These are phyloP conservation scores for Radopholus similis DNA, from an alignment of 1,140 invertebrate species.

Conservation along the genomic window DNA sequence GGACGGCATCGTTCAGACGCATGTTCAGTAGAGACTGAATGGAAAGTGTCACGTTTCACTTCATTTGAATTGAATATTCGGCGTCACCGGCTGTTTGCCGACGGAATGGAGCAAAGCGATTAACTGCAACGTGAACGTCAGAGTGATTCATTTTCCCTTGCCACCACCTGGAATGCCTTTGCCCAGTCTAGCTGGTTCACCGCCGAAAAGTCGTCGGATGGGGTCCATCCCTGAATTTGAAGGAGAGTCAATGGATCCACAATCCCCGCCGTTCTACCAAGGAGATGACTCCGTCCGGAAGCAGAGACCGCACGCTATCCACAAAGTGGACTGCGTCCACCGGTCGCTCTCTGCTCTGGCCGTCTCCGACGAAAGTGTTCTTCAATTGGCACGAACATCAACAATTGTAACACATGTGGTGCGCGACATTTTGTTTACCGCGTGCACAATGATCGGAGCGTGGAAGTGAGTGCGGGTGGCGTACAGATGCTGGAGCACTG, in stretches of 20 bases:
- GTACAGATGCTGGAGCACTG: constrained; percentile 41
- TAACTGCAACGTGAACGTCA: no score
- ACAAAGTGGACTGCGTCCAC: constrained; percentile 42
- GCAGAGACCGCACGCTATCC: constrained; percentile 31
- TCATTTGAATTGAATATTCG: no score
- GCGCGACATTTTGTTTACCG: not conserved
- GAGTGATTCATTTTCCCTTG: no score
- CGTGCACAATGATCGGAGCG: constrained; percentile 47
- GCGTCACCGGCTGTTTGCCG: constrained; percentile 29
- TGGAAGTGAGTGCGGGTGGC: constrained; percentile 34
- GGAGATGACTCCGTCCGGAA: constrained; percentile 48
- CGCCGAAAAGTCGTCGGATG: constrained; percentile 32
- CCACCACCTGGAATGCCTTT: constrained; percentile 34
- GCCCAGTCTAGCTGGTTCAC: constrained; percentile 39
- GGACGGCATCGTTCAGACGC: constrained; percentile 40
- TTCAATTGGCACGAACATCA: not conserved
- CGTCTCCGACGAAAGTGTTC: constrained; percentile 10
- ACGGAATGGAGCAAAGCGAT: constrained; percentile 29
- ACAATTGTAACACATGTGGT: not conserved
- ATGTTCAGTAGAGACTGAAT: constrained; percentile 41
- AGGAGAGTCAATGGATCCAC: no score
- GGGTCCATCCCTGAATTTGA: no score
- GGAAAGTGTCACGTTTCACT: no score
- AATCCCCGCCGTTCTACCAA: constrained; percentile 27
- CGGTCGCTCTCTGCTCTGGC: constrained; percentile 24